Conservation (phyloP, 2,113 vertebrate species). For the Lipotes vexillifer region DNA sequence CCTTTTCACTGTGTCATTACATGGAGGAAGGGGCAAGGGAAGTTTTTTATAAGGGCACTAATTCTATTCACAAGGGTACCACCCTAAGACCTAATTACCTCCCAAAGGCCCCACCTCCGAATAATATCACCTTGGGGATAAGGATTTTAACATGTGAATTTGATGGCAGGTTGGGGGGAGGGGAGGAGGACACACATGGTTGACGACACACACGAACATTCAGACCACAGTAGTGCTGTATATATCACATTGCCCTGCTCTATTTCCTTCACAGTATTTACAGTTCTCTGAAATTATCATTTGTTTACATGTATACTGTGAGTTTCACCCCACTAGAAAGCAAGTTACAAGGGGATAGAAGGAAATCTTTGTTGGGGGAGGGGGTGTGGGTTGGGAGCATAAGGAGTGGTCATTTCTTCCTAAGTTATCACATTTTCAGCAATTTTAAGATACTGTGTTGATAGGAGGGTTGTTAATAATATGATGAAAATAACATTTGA, state of each 20-base stretch:
- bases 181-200: too few relatives aligned
- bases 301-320: not conserved
- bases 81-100: not conserved
- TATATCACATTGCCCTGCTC: not conserved
- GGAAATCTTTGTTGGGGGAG: not conserved
- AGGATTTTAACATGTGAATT: not conserved
- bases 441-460: not conserved
- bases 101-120: not conserved
- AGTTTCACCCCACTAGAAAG: not conserved
- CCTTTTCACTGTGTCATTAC: not conserved
- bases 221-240: not conserved
- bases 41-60: not conserved
- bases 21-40: not conserved
- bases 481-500: not conserved
- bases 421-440: not conserved
- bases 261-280: not conserved
- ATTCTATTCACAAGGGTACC: not conserved
- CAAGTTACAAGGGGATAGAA: not conserved
- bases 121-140: not conserved
- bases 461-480: not conserved
- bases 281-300: not conserved
- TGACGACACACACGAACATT: not conserved
- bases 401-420: not conserved
- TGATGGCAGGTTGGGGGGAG: too few relatives aligned
- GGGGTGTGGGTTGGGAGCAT: not conserved